Evolutionary conservation across 2,888 invertebrate genomes (phyloP).

Genomic region (Leptura quadrifasciata): DNA sequence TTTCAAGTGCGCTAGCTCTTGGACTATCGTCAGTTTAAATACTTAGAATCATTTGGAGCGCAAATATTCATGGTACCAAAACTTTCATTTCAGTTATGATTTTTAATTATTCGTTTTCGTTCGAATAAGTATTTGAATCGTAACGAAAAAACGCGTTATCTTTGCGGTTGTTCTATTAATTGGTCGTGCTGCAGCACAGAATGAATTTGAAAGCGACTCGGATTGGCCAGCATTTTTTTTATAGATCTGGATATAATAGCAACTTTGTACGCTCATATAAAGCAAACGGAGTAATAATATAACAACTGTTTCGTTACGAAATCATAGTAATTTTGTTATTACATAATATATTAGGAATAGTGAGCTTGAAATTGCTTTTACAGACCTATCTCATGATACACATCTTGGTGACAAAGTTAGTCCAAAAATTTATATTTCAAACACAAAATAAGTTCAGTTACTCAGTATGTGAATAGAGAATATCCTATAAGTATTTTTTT

Average conservation of each 20-base stretch:
- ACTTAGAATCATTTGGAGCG: slow-evolving; percentile 18
- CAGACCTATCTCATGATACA: slow-evolving; percentile 27
- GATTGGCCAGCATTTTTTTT: neutral
- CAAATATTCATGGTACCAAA: slow-evolving; percentile 6
- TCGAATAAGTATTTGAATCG: neutral
- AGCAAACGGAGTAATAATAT: slow-evolving; percentile 18
- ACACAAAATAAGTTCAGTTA: slow-evolving; percentile 4
- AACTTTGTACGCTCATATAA: slow-evolving; percentile 49
- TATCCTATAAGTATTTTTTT: neutral
- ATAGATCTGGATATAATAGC: slow-evolving; percentile 36
- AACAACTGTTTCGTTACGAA: neutral
- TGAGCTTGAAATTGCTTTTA: slow-evolving; percentile 29
- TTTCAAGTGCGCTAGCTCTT: neutral
- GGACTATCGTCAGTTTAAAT: slow-evolving; percentile 13
- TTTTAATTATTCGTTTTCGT: slow-evolving; percentile 17
- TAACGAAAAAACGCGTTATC: neutral
- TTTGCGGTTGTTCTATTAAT: neutral
- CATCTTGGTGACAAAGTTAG: slow-evolving; percentile 15
- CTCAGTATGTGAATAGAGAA: neutral
- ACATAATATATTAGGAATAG: slow-evolving; percentile 36
- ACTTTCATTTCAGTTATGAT: slow-evolving; percentile 19
- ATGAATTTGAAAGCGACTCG: slow-evolving; percentile 6
- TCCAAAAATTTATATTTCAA: slow-evolving; percentile 18
- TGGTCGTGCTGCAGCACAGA: neutral
- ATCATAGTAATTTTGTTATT: slow-evolving; percentile 29